These are phyloP conservation scores for Atta colombica DNA, from an alignment of 1,140 invertebrate genomes.

Conservation along the genomic window DNA sequence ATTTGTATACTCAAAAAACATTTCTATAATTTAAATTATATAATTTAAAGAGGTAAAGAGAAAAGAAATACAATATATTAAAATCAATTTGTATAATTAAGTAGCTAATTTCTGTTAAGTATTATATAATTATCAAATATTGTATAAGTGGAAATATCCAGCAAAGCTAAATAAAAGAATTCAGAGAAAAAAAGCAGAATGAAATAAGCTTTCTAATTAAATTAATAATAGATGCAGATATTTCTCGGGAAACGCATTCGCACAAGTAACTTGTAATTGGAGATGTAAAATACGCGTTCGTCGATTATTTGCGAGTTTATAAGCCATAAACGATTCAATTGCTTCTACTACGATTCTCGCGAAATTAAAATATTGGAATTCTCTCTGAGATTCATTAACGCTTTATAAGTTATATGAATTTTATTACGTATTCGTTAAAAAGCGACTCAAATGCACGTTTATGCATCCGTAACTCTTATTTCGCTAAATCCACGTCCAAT, in stretches of 20 bases:
- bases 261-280: constrained; percentile 34
- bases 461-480: background rate
- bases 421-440: constrained; percentile 31
- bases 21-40: background rate
- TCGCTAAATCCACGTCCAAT: constrained; percentile 8
- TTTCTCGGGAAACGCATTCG: background rate
- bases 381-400: constrained; percentile 28
- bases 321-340: constrained; percentile 29
- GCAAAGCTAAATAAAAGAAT: background rate
- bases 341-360: constrained; percentile 1
- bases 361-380: constrained; percentile 41
- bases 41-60: background rate
- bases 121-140: constrained; percentile 1
- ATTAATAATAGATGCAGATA: constrained; percentile 5
- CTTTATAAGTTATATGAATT: constrained; percentile 24
- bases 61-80: background rate
- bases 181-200: background rate
- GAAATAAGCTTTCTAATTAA: constrained; percentile 31
- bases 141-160: background rate
- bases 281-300: constrained; percentile 10
- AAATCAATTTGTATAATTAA: background rate
- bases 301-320: constrained; percentile 21
- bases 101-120: background rate
- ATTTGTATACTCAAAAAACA: background rate
- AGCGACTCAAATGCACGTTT: background rate